phyloP scores from a whole-genome alignment of 2,888 invertebrate genomes.

The Drosophila basisetae region DNA sequence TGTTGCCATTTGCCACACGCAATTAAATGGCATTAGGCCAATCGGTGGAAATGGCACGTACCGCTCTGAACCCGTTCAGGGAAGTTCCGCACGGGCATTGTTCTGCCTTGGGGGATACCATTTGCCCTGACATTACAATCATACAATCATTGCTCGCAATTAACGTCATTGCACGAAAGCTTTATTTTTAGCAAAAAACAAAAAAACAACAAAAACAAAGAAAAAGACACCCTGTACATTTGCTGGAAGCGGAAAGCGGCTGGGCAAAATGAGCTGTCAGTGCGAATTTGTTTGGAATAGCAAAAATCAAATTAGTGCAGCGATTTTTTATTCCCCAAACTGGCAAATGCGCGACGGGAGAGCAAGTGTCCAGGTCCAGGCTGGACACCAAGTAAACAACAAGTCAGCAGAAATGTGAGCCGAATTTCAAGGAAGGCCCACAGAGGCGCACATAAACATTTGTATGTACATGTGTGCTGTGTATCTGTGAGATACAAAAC shows the following conservation, averaged over 20 bases:
- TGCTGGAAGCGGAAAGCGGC: slow-evolving; percentile 10
- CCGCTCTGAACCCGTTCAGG: slow-evolving; percentile 39
- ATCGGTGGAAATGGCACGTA: slow-evolving; percentile 67
- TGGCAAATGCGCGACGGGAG: slow-evolving; percentile 17
- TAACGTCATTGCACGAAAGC: slow-evolving; percentile 53
- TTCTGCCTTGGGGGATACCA: neutral
- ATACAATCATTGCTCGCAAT: slow-evolving; percentile 53
- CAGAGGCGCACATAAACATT: neutral
- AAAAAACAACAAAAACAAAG: neutral
- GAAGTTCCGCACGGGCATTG: slow-evolving; percentile 33
- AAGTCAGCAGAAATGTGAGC: slow-evolving; percentile 70
- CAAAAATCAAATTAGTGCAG: slow-evolving; percentile 73
- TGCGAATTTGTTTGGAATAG: slow-evolving; percentile 23
- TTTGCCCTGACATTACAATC: slow-evolving; percentile 32
- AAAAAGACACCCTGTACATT: slow-evolving; percentile 36
- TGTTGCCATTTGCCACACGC: slow-evolving; percentile 11
- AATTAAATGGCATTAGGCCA: slow-evolving; percentile 56
- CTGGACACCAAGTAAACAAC: slow-evolving; percentile 54
- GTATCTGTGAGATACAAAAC: slow-evolving; percentile 54
- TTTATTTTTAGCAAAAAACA: neutral
- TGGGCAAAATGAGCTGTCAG: slow-evolving; percentile 29
- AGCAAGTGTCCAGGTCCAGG: slow-evolving; percentile 2
- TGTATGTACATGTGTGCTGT: slow-evolving; percentile 23
- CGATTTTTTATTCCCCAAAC: slow-evolving; percentile 66
- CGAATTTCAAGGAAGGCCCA: slow-evolving; percentile 31